Percentiles rank a stretch among this genome's conserved stretches.
Evolutionary conservation across 30 jellyfish, hydroid and myxozoan genomes (phyloP).

Genomic region (Mastigias papua): DNA sequence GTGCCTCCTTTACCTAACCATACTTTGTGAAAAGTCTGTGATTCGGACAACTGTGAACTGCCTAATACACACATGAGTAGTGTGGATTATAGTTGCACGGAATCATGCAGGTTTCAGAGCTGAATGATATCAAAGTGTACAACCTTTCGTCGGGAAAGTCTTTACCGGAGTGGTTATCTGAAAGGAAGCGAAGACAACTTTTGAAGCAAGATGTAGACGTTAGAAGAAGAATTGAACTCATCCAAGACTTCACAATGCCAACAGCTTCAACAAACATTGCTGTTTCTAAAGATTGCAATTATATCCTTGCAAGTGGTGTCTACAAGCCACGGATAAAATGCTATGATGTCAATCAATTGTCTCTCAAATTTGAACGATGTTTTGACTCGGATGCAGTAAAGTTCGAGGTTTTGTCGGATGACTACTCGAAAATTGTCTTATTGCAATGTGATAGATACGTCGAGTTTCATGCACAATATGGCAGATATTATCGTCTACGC

Average conservation of each 20-base stretch:
- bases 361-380: conserved; percentile 96
- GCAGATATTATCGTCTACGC: conserved; percentile 98
- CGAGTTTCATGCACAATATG: conserved; percentile 98
- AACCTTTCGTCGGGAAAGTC: conserved; percentile 97
- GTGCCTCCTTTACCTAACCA: neutral
- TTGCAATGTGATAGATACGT: conserved; percentile 94
- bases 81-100: no score
- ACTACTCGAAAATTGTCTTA: conserved; percentile 90
- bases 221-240: conserved; percentile 93
- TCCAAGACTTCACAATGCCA: conserved; percentile 99
- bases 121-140: conserved; percentile 95
- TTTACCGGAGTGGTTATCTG: conserved; percentile 99
- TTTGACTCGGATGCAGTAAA: conserved; percentile 93
- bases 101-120: conserved; percentile 96
- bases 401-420: conserved; percentile 94
- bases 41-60: no score
- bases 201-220: conserved; percentile 94
- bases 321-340: conserved; percentile 95
- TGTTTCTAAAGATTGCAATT: conserved; percentile 89
- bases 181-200: conserved; percentile 92
- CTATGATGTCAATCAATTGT: conserved; percentile 87
- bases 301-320: conserved; percentile 93
- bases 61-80: no score
- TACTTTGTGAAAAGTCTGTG: no score
- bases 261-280: conserved; percentile 86